phyloP scores from a whole-genome alignment of 1,140 invertebrate genomes.

The Bombus balteatus region DNA sequence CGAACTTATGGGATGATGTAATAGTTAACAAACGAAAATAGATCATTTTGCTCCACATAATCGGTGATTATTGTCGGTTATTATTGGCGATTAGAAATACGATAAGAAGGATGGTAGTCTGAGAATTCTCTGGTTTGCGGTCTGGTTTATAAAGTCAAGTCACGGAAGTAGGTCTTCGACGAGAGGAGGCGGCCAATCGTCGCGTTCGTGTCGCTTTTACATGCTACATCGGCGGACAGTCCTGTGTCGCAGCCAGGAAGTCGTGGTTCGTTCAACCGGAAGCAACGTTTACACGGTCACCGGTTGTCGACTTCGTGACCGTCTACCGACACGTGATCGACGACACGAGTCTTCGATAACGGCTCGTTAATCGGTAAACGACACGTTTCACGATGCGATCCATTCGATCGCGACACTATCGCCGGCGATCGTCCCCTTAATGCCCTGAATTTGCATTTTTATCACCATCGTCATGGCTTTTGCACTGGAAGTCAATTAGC shows the following conservation, averaged over 20 bases:
- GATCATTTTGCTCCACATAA: not conserved
- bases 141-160: conserved; percentile 55
- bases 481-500: not conserved
- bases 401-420: conserved; percentile 6
- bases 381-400: conserved; percentile 8
- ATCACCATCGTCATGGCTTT: not conserved
- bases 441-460: not conserved
- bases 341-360: conserved; percentile 57
- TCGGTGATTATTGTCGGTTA: no score
- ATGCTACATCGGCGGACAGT: no score
- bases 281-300: conserved; percentile 71
- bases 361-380: conserved; percentile 24
- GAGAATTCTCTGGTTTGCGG: conserved; percentile 9
- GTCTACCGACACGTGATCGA: conserved; percentile 58
- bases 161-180: conserved; percentile 62
- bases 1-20: no score
- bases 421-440: not conserved
- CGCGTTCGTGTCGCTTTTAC: conserved; percentile 17
- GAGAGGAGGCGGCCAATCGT: conserved; percentile 48
- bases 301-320: conserved; percentile 67
- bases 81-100: no score
- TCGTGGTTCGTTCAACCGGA: conserved; percentile 76
- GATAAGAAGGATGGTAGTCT: no score
- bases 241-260: conserved; percentile 61
- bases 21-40: no score